Conservation (phyloP, 2,888 invertebrate genomes). For the Conistra vaccinii region DNA sequence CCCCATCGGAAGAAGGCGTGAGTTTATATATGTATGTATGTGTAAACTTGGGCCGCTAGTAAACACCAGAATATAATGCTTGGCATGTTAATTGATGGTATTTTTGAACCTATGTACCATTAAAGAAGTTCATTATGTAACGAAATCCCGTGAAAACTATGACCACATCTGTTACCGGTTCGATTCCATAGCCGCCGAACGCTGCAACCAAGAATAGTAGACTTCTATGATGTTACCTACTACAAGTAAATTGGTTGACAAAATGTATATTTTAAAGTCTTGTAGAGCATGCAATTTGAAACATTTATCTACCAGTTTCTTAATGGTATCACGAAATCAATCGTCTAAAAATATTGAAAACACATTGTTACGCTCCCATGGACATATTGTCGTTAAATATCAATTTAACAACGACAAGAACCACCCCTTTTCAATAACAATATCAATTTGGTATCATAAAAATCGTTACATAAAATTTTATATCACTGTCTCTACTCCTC, state of each 20-base stretch:
- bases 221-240: too few species aligned
- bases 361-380: slow-evolving; percentile 10
- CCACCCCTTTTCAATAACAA: slow-evolving; percentile 46
- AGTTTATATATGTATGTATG: too few species aligned
- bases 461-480: slow-evolving; percentile 49
- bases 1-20: too few species aligned
- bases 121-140: too few species aligned
- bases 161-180: too few species aligned
- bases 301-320: neutral
- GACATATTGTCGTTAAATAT: slow-evolving; percentile 36
- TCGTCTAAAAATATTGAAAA: slow-evolving; percentile 14
- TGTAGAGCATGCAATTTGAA: neutral
- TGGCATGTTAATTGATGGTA: neutral
- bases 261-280: neutral
- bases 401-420: slow-evolving; percentile 36
- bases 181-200: too few species aligned
- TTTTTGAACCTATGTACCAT: too few species aligned
- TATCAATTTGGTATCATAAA: slow-evolving; percentile 49
- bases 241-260: neutral
- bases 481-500: slow-evolving; percentile 15
- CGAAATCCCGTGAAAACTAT: too few species aligned
- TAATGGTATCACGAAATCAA: neutral
- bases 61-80: neutral
- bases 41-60: too few species aligned
- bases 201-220: too few species aligned